Conservation (phyloP, 2,888 invertebrate genomes). For the Apamea anceps region DNA sequence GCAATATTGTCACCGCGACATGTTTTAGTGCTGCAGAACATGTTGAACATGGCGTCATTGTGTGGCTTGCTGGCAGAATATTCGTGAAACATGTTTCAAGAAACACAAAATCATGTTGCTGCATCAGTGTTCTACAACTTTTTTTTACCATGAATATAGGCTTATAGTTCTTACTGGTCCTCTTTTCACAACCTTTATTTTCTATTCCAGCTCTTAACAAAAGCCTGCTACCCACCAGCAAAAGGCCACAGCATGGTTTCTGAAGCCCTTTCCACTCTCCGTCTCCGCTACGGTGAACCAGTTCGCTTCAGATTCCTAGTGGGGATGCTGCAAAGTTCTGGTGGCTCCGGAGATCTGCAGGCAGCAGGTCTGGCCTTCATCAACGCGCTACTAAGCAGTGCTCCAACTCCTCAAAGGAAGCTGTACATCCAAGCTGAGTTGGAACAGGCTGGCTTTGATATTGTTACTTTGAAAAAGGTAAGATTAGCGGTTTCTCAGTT, state of each 20-base stretch:
- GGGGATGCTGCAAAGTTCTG: conserved; percentile 95
- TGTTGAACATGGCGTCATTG: neutral
- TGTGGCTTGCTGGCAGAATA: neutral
- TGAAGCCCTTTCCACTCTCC: conserved; percentile 96
- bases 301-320: conserved; percentile 97
- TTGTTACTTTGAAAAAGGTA: conserved; percentile 91
- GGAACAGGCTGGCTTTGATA: conserved; percentile 95
- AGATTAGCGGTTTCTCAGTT: neutral
- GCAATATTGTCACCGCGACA: neutral
- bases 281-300: conserved; percentile 97
- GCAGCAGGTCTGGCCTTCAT: conserved; percentile 95
- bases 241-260: conserved; percentile 96
- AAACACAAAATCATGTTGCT: neutral
- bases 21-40: neutral
- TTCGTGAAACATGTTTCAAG: neutral
- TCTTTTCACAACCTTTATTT: neutral
- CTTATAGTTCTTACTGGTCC: neutral
- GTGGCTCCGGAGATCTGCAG: conserved; percentile 93
- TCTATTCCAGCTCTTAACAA: conserved; percentile 93
- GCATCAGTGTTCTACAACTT: neutral
- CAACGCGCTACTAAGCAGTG: conserved; percentile 95
- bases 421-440: conserved; percentile 96
- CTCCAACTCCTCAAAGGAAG: conserved; percentile 93
- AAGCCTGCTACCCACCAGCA: conserved; percentile 93
- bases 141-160: neutral